Percentiles rank a stretch among this genome's conserved stretches.
These are phyloP conservation scores for Mola mola DNA, from an alignment of 2,113 vertebrate genomes.

Conservation along the genomic window DNA sequence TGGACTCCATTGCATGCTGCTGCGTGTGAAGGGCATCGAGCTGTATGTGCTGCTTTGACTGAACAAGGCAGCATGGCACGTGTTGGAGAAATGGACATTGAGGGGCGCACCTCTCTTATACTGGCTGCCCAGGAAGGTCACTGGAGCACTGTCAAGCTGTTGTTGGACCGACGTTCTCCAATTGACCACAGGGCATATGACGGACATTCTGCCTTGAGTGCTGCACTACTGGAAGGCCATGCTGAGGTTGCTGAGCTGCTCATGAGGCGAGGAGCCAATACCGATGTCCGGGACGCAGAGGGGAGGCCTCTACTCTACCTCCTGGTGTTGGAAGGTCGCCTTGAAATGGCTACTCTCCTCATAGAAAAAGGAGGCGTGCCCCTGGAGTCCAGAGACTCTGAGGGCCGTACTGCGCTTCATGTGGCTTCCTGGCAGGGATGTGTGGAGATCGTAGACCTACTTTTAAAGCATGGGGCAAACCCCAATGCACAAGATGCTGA, in stretches of 20 bases:
- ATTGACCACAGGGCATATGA: conserved; percentile 81
- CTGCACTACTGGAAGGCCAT: conserved; percentile 79
- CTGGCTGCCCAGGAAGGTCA: conserved; percentile 86
- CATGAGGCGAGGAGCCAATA: conserved; percentile 80
- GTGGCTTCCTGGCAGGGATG: conserved; percentile 83
- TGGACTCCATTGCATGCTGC: conserved; percentile 86
- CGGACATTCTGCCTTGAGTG: conserved; percentile 81
- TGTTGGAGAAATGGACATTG: conserved; percentile 81
- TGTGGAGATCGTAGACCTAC: conserved; percentile 70
- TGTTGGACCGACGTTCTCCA: conserved; percentile 80
- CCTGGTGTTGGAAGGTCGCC: conserved; percentile 77
- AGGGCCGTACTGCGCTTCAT: conserved; percentile 83
- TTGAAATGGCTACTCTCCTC: conserved; percentile 78
- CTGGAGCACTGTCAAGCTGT: conserved; percentile 69
- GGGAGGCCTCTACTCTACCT: conserved; percentile 85
- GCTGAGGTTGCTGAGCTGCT: conserved; percentile 77
- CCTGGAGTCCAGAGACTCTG: conserved; percentile 80
- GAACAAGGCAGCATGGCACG: conserved; percentile 83
- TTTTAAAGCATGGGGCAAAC: conserved; percentile 79
- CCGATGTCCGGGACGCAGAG: conserved; percentile 80
- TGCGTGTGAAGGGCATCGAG: conserved; percentile 83
- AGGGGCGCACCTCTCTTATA: conserved; percentile 82
- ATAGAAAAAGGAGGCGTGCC: conserved; percentile 81
- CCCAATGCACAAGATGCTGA: conserved; percentile 80
- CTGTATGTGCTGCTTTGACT: conserved; percentile 77